Base-by-base conservation (phyloP, 2,113 vertebrate species). In the Siniperca knerii region DNA sequence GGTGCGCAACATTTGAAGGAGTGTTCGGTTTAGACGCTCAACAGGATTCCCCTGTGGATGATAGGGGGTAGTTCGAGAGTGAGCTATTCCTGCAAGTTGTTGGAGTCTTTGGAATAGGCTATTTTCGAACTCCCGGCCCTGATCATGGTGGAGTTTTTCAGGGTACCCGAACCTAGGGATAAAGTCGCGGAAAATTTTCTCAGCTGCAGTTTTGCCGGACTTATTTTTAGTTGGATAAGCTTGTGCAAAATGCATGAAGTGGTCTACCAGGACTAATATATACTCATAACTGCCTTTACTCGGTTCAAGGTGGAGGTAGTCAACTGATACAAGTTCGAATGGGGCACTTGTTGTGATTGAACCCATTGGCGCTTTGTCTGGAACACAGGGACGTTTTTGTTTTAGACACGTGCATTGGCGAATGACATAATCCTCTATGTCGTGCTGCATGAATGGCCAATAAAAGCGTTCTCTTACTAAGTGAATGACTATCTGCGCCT, bases 121-220 rank as follows among this genome's bases (percentile, higher is more conserved):
- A n/a, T 86, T 86, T 20, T 81, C 70, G 0, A 75, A 86, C n/a
- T 90, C 73, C 8, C 67, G 9, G 0, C 85, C 87, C 60, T 89
- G 87, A 16, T 85, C 77, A 29, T 92, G 87, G 11, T 89, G 81
- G 1, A 88, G 21, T 21, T 87, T 92, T 50, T 87, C 77, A 20
- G 83, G 85, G 8, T 82, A 86, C 2, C 81, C 77, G 55, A 86
- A 90, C 9, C 61, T 21, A 7, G 79, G 78, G 23, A 82, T 69
- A 2, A 62, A 76, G 44, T 67, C 80, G 15, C 3, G 8, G 21
- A 61, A 79, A 0, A 71, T 70, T 1, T 71, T 80, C 3, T 80
- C 77, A 4, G 42, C 57, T 18, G 66, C 67, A 0, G 29, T 80
- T 37, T 3, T 65, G 9, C 69, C 68, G 8, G 79, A 65, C 20